These are phyloP conservation scores for Caretta caretta DNA, from an alignment of 2,113 vertebrate species.

Conservation along the genomic window DNA sequence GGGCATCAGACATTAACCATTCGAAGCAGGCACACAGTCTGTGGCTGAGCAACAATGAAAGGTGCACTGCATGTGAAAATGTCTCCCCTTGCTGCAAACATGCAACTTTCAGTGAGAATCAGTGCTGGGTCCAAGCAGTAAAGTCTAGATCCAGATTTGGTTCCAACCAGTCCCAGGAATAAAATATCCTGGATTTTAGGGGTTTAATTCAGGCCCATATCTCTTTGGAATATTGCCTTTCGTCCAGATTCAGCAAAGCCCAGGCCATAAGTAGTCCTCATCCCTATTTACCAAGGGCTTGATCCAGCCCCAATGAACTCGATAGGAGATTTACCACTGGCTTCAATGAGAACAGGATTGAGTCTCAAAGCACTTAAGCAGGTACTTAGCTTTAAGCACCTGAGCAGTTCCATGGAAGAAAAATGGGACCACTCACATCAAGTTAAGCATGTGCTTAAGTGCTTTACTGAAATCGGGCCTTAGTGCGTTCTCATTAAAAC, in stretches of 20 bases:
- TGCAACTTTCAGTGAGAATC: background rate
- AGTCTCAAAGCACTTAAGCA: background rate
- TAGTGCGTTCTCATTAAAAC: accelerated
- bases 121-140: background rate
- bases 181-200: background rate
- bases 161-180: background rate
- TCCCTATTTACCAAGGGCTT: background rate
- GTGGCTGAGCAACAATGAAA: background rate
- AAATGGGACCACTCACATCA: background rate
- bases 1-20: background rate
- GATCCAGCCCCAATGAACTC: background rate
- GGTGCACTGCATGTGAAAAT: accelerated
- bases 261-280: background rate
- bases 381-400: background rate
- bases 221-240: background rate
- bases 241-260: background rate
- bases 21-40: background rate
- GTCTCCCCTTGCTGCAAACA: background rate
- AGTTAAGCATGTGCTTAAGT: background rate
- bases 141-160: background rate
- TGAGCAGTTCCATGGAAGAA: background rate
- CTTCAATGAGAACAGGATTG: background rate
- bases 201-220: background rate
- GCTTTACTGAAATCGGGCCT: background rate
- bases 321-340: background rate